Evolutionary conservation across 2,888 invertebrate genomes (phyloP), one percentile per base, ranked within the genome.

Genomic region (Rugalucina vietnamica): DNA sequence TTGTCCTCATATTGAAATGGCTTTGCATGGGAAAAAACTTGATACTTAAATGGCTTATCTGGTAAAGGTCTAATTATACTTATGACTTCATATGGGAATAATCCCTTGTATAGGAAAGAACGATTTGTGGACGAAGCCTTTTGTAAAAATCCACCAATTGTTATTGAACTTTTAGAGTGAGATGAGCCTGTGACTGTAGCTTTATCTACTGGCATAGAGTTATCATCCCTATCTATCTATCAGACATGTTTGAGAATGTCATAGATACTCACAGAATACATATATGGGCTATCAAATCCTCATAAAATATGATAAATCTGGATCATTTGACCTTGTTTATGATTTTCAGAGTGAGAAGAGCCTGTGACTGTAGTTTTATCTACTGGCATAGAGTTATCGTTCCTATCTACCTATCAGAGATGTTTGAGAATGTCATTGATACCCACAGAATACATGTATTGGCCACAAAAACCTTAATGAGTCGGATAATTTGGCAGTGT

Each of bases 151-250:
- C n/a, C n/a, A n/a, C n/a, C n/a, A n/a, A n/a, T n/a, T n/a, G n/a
- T n/a, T n/a, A n/a, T n/a, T n/a, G n/a, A n/a, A n/a, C n/a, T 88
- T 87, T 24, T 85, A 95, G 96, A 81, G 94, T 98, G 85, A 95
- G 96, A 72, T 95, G 95, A 84, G 95, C 97, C 34, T 97, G 97
- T 94, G 96, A 97, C 93, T 97, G 97, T 91, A 97, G 97, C 43
- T 97, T 97, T 95, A 95, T 98, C 76, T 96, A 97, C 93, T 98
- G 97, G 97, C 98, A 98, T 95, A 96, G 97, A 92, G 96, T 97
- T 88, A 96, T 98, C 76, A 95, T 98, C 76, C 97, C 97, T 0
- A 96, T 97, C 73, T 97, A 98, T 95, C 96, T 98, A 90, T 96
- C 97, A 85, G 97, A 97, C 93, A 95, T 97, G 88, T 96, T 97